Conservation (phyloP, 2,113 vertebrate genomes). For the Acanthochromis polyacanthus region DNA sequence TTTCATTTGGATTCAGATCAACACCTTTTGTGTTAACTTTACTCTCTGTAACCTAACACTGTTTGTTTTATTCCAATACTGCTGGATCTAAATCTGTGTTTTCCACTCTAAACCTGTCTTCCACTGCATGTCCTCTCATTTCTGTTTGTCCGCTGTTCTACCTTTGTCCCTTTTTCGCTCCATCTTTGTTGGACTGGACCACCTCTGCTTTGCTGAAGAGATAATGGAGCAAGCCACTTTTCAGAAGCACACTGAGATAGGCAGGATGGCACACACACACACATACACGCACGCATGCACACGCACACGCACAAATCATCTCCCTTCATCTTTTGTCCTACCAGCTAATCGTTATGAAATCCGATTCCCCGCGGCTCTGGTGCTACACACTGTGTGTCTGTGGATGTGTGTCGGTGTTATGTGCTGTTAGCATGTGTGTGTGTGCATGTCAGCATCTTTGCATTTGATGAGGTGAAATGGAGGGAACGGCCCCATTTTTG, state of each 20-base stretch:
- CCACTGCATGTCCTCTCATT: conserved; percentile 6
- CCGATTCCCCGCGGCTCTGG: too few species aligned
- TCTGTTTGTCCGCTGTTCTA: conserved; percentile 35
- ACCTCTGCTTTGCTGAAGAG: conserved; percentile 18
- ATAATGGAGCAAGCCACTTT: conserved; percentile 37
- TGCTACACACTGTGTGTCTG: neutral
- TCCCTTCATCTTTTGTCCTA: conserved; percentile 10
- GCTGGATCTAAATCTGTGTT: conserved; percentile 14
- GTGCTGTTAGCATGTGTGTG: too few species aligned
- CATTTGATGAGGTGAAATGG: conserved; percentile 7
- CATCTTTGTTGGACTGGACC: conserved; percentile 24
- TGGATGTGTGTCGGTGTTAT: neutral
- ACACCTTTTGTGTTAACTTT: too few species aligned
- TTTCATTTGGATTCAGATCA: too few species aligned
- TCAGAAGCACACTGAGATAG: neutral
- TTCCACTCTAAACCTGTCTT: conserved; percentile 19
- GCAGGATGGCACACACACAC: neutral
- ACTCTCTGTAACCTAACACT: neutral
- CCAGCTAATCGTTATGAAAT: conserved; percentile 56
- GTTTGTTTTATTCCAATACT: neutral
- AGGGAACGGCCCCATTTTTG: neutral
- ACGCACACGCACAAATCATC: neutral
- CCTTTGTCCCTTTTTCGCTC: conserved; percentile 18
- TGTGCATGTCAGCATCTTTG: neutral
- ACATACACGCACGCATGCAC: too few species aligned